Evolutionary conservation across 2,888 invertebrate genomes (phyloP).

Genomic region (Neoscelio sp.): DNA sequence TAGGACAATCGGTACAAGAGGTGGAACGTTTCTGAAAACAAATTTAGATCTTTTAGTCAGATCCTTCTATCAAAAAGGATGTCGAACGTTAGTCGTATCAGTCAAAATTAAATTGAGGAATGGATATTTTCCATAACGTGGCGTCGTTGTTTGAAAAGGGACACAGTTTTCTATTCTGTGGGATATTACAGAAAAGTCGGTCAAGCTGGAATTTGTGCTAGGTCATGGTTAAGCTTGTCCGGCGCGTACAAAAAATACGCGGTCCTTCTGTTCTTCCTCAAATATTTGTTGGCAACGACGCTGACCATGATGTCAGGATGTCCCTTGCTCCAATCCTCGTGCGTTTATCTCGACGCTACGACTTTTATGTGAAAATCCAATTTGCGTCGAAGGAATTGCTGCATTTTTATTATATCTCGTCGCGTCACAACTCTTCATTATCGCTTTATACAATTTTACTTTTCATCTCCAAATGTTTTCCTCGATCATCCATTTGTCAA

Average conservation of each 20-base stretch:
- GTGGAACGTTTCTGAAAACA: too few species aligned
- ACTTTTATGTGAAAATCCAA: constrained; percentile 10
- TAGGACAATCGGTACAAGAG: too few species aligned
- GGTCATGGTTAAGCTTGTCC: constrained; percentile 65
- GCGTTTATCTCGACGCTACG: constrained; percentile 2
- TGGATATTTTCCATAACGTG: too few species aligned
- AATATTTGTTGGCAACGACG: constrained; percentile 31
- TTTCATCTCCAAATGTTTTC: background rate
- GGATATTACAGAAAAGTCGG: constrained; percentile 59
- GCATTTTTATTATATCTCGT: constrained; percentile 2
- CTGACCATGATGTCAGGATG: constrained; percentile 42
- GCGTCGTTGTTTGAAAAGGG: too few species aligned
- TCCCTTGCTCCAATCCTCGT: constrained; percentile 34
- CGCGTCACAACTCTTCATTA: background rate
- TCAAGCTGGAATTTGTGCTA: constrained; percentile 66
- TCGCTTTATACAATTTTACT: constrained; percentile 7
- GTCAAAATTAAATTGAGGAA: too few species aligned
- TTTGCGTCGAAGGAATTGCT: background rate
- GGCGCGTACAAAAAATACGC: constrained; percentile 30
- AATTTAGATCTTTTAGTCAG: too few species aligned
- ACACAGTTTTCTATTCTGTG: constrained; percentile 40
- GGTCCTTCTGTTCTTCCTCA: constrained; percentile 13
- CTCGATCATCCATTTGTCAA: too few species aligned
- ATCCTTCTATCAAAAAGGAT: too few species aligned
- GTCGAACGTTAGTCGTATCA: too few species aligned